Base-by-base conservation (phyloP, 2,888 invertebrate species). In the Lepetodrilus schrolli region DNA sequence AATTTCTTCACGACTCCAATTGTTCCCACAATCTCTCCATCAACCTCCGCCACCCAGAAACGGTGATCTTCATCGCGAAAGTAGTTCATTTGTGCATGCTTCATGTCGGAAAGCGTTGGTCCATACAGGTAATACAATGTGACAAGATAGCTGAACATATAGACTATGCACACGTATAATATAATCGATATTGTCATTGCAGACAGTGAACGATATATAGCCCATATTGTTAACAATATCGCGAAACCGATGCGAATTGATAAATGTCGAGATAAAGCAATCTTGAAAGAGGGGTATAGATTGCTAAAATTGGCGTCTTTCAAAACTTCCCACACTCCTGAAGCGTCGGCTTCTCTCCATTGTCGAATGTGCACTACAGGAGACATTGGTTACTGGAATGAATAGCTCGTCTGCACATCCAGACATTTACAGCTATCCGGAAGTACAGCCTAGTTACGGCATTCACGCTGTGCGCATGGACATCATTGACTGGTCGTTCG, bases 241-340 rank as follows among this genome's bases (percentile, higher is more conserved):
- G 69, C n/a, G 13, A 66, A 34, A n/a, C 21, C 48, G 8, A 76
- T 2, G 1, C 13, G 8, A 17, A 74, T 23, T 10, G 70, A 48
- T 8, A 47, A 37, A 20, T 72, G 58, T n/a, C 74, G 77, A 10
- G 26, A 68, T 4, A 78, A n/a, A 4, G 69, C 49, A 10, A 78
- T 51, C 13, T 65, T 34, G 49, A 79, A 82, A 10, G 78, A 76
- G 10, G 79, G 66, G 26, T 69, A 75, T 17, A 80, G 47, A 49
- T 80, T 80, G 70, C 79, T 80, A 38, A 76, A 80, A 26, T 77
- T 80, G 1, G 77, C 80, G 10, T 82, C 82, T 26, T 72, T 70
- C 23, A 82, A 51, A 10, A 82, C 76, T 7, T 70, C 17, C 76
- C 78, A 76, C 2, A 72, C 73, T 2, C 58, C 82, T 0, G 48